phyloP scores from a whole-genome alignment of 2,797 vertebrate species.

The Mareca strepera region DNA sequence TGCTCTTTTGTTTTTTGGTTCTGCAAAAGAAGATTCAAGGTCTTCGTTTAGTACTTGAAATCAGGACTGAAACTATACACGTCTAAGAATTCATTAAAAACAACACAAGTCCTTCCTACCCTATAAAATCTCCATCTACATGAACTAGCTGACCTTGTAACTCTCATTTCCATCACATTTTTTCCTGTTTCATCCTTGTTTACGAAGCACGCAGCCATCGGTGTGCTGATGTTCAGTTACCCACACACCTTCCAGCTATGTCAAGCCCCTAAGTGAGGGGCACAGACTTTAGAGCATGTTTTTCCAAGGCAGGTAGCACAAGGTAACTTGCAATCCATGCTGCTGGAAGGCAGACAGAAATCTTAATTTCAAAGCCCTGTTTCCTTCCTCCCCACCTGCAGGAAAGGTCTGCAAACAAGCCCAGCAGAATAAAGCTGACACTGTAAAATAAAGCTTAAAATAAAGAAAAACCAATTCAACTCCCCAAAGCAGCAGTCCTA shows the following conservation, averaged over 20 bases:
- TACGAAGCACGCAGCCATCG: neutral
- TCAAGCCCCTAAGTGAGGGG: accelerated
- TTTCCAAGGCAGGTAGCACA: neutral
- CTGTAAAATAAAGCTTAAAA: neutral
- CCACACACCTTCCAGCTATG: neutral
- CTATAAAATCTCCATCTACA: accelerated
- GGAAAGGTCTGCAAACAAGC: neutral
- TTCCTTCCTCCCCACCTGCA: neutral
- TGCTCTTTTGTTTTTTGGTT: slow-evolving; percentile 88
- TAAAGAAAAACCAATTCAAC: neutral
- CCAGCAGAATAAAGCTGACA: neutral
- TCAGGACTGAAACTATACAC: accelerated
- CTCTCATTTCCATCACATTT: accelerated
- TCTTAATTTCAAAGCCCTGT: neutral
- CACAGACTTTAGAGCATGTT: neutral
- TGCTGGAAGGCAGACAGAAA: neutral
- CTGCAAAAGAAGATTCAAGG: slow-evolving; percentile 48
- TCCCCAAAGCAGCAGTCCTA: neutral
- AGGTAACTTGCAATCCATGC: accelerated
- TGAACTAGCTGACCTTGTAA: accelerated
- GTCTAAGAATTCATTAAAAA: too few relatives aligned
- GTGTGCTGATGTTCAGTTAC: accelerated
- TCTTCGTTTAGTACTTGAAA: neutral
- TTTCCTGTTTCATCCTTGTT: neutral
- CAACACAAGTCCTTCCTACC: too few relatives aligned